Base-by-base conservation (phyloP, 2,797 vertebrate genomes). In the Hyperoplus immaculatus region DNA sequence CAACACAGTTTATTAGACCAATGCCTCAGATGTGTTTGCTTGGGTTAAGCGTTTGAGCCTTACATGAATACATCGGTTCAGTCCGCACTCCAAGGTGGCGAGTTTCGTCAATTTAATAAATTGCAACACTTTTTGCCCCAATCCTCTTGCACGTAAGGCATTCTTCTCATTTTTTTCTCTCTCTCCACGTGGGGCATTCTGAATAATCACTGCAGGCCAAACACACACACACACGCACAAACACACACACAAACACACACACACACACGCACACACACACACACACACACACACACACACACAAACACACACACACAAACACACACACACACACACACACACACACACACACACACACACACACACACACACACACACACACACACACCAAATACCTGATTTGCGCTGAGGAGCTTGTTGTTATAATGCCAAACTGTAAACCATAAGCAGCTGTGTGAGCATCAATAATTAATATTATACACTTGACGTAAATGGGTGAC, bases 51-150 rank as follows among this genome's bases (percentile, higher is more conserved):
- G 15, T 14, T 8, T 12, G 65, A 77, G 62, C 47, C 45, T 43
- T 8, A 6, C 2, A 8, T 38, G 66, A 39, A 77, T 16, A 67
- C 75, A 84, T 75, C 60, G 50, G 53, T 47, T 54, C 78, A 5
- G 36, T 38, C 83, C 29, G 29, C 29, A 50, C 80, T 78, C 6
- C n/a, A 29, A 72, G 71, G 76, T 74, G 80, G 63, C 61, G 72
- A 72, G 56, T 86, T 89, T 93, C 86, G 92, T 88, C 93, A 92
- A 94, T 95, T 96, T 95, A 93, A 95, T 87, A 82, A 90, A 93
- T 94, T 93, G 93, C 89, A 83, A 83, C 82, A 45, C 70, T 82
- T 83, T 74, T 29, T 29, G 29, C 29, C 89, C 91, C 89, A 79
- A 78, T 29, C 82, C 45, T 76, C 71, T 66, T 65, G 87, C 90